Conservation (phyloP, 2,888 invertebrate species). For the Sphaeridia pumilis region DNA sequence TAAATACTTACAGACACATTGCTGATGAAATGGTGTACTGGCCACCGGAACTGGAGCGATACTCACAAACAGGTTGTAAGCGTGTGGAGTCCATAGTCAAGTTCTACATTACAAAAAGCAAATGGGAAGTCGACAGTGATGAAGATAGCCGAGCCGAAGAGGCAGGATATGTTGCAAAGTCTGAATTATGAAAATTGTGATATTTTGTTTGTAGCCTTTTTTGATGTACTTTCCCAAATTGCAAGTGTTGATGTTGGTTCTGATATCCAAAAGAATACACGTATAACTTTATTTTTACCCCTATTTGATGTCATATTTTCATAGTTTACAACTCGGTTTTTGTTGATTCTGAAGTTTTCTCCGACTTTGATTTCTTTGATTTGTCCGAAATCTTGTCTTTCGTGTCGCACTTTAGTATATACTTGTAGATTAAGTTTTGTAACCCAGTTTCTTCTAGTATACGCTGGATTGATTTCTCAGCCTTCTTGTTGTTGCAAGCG, state of each 20-base stretch:
- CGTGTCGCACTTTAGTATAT: conserved; percentile 5
- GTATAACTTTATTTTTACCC: neutral
- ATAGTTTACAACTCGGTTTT: no score
- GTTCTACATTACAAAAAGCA: conserved; percentile 61
- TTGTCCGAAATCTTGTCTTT: neutral
- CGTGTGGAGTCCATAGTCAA: conserved; percentile 93
- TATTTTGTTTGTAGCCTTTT: no score
- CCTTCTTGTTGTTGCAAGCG: conserved; percentile 2
- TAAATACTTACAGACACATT: conserved; percentile 48
- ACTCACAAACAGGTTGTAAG: conserved; percentile 82
- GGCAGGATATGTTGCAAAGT: no score
- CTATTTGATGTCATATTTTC: no score
- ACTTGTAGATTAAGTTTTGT: conserved; percentile 8
- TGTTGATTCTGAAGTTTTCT: no score
- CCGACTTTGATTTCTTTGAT: neutral
- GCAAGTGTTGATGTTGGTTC: neutral
- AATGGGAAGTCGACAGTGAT: neutral
- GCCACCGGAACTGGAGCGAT: conserved; percentile 59
- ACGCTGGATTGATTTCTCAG: conserved; percentile 2
- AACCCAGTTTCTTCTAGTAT: conserved; percentile 9
- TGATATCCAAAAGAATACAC: neutral
- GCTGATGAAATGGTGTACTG: conserved; percentile 59
- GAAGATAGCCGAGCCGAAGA: no score
- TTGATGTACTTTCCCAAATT: neutral
- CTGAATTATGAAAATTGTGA: neutral